A percentile compares a stretch with the other conserved stretches of the same genome.
These are phyloP conservation scores for Lacanobia wlatinum DNA, from an alignment of 2,888 invertebrate species.

Conservation along the genomic window DNA sequence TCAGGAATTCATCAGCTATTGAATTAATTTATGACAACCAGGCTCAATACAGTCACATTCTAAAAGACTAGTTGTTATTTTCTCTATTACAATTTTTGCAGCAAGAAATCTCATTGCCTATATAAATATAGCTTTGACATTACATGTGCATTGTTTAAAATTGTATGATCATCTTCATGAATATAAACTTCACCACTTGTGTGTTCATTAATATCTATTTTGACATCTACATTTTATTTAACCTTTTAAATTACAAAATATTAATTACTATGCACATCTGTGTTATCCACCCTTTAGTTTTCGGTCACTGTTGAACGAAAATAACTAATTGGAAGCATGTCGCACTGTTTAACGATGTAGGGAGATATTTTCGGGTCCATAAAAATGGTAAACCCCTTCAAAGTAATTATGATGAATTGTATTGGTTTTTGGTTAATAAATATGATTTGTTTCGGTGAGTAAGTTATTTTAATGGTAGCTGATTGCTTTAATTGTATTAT, in stretches of 20 bases:
- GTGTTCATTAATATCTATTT: slow-evolving; percentile 37
- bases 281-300: slow-evolving; percentile 40
- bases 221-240: slow-evolving; percentile 24
- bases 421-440: slow-evolving; percentile 41
- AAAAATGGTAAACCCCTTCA: slow-evolving; percentile 53
- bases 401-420: slow-evolving; percentile 58
- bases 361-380: slow-evolving; percentile 57
- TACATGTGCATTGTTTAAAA: neutral
- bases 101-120: neutral
- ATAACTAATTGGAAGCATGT: slow-evolving; percentile 61
- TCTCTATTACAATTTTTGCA: neutral
- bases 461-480: slow-evolving; percentile 9
- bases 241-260: slow-evolving; percentile 35
- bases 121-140: neutral
- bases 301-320: slow-evolving; percentile 55
- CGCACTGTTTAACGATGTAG: slow-evolving; percentile 50
- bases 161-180: neutral
- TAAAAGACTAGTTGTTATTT: neutral
- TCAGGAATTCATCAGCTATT: neutral
- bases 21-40: neutral
- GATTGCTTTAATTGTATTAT: neutral
- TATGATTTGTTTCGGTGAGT: slow-evolving; percentile 25
- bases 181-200: slow-evolving; percentile 11
- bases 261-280: slow-evolving; percentile 36
- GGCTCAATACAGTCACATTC: neutral